Percentiles rank a stretch among this genome's conserved stretches.
Evolutionary conservation across 2,888 invertebrate species (phyloP).

Genomic region (Acanthacorydalis orientalis): DNA sequence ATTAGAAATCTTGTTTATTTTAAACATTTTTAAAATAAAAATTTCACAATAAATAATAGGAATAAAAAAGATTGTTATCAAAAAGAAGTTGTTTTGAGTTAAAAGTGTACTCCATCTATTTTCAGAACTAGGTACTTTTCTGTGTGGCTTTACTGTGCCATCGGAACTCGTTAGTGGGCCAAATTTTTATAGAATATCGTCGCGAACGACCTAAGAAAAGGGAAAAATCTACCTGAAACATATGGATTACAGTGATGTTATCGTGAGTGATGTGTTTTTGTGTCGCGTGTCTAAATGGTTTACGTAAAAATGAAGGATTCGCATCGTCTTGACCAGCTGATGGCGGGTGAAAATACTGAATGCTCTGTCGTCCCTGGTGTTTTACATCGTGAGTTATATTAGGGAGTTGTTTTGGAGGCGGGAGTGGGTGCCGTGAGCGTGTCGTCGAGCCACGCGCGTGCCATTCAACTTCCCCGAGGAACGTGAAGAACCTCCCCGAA

Average conservation of each 20-base stretch:
- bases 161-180: constrained; percentile 39
- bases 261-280: constrained; percentile 33
- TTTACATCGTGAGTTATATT: background rate
- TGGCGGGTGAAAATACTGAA: constrained; percentile 29
- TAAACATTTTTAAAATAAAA: constrained; percentile 1
- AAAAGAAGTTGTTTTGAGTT: constrained; percentile 26
- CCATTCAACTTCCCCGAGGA: background rate
- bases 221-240: constrained; percentile 29
- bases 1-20: background rate
- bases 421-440: background rate
- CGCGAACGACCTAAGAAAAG: constrained; percentile 28
- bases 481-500: background rate
- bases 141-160: constrained; percentile 40
- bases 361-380: constrained; percentile 10
- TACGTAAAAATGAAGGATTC: constrained; percentile 36
- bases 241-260: constrained; percentile 27
- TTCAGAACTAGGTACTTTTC: constrained; percentile 54
- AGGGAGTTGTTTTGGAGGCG: background rate
- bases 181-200: constrained; percentile 39
- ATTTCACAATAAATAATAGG: background rate
- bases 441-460: background rate
- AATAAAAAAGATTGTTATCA: background rate
- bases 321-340: constrained; percentile 29
- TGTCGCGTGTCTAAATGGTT: constrained; percentile 31
- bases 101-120: constrained; percentile 50